Conservation (phyloP, 2,113 vertebrate species). For the Periophthalmus modestus region DNA sequence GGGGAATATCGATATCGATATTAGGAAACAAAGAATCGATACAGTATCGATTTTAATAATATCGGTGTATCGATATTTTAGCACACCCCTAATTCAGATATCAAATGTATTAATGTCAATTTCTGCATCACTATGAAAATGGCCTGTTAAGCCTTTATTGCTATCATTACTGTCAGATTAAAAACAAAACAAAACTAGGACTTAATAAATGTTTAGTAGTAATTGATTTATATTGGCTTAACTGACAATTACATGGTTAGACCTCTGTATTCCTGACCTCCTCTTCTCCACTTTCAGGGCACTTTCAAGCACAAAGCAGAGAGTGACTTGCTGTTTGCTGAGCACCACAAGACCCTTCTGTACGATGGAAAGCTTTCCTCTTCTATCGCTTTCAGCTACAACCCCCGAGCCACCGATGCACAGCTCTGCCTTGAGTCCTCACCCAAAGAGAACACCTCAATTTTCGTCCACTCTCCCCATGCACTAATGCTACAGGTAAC, state of each 20-base stretch:
- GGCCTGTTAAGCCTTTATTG: too few relatives aligned
- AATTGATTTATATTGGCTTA: background rate
- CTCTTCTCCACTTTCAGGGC: slow-evolving; percentile 74
- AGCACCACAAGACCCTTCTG: slow-evolving; percentile 92
- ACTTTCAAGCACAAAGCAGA: slow-evolving; percentile 97
- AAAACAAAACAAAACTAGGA: too few relatives aligned
- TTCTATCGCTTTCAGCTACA: slow-evolving; percentile 93
- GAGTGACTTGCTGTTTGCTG: slow-evolving; percentile 93
- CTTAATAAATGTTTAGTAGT: background rate
- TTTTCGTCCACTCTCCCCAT: slow-evolving; percentile 97
- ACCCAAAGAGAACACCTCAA: slow-evolving; percentile 93
- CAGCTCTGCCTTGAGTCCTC: slow-evolving; percentile 98
- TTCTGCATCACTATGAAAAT: too few relatives aligned
- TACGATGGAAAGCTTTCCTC: slow-evolving; percentile 94
- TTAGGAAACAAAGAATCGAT: too few relatives aligned
- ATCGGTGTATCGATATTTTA: too few relatives aligned
- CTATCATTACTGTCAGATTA: too few relatives aligned
- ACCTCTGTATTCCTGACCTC: background rate
- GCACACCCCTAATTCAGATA: too few relatives aligned
- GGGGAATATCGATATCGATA: too few relatives aligned
- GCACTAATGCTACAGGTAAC: slow-evolving; percentile 98
- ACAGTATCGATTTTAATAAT: too few relatives aligned
- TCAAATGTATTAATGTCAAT: too few relatives aligned
- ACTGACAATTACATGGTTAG: too few relatives aligned
- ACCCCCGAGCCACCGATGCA: slow-evolving; percentile 95